These are phyloP conservation scores for Drosophila mauritiana DNA, from an alignment of 1,140 invertebrate species.

Conservation along the genomic window DNA sequence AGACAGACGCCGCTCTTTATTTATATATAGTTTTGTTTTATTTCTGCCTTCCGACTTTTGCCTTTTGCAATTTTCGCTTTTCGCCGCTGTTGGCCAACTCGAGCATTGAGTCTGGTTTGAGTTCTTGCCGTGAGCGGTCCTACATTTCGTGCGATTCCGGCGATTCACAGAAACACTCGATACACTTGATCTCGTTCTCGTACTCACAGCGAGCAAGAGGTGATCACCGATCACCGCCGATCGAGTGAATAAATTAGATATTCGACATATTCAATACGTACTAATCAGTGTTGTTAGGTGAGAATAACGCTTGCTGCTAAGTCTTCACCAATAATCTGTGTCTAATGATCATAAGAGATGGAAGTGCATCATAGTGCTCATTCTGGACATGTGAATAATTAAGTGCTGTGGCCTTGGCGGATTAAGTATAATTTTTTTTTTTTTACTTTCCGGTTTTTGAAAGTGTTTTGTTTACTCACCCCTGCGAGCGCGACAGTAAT, in stretches of 20 bases:
- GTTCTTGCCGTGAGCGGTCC: constrained; percentile 75
- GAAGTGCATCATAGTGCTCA: neutral
- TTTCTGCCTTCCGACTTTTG: constrained; percentile 18
- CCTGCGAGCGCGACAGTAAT: neutral
- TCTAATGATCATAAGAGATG: neutral
- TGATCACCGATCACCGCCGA: constrained; percentile 9
- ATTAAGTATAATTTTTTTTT: neutral
- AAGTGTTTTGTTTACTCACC: constrained; percentile 1
- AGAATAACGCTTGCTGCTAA: neutral
- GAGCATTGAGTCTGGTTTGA: constrained; percentile 75
- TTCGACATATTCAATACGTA: neutral
- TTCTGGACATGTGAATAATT: constrained; percentile 20
- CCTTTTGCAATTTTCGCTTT: constrained; percentile 27
- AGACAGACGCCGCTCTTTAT: constrained; percentile 16
- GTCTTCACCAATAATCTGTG: neutral
- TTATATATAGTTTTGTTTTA: constrained; percentile 6
- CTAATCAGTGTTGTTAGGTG: neutral
- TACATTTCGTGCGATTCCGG: neutral
- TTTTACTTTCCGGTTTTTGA: constrained; percentile 22
- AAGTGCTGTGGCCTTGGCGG: constrained; percentile 26
- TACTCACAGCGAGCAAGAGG: constrained; percentile 10
- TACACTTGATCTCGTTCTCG: neutral
- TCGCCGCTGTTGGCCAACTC: constrained; percentile 69
- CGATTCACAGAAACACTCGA: neutral
- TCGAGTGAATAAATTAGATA: neutral